Evolutionary conservation across 2,113 vertebrate genomes (phyloP).

Genomic region (Andinoacara biseriatus): DNA sequence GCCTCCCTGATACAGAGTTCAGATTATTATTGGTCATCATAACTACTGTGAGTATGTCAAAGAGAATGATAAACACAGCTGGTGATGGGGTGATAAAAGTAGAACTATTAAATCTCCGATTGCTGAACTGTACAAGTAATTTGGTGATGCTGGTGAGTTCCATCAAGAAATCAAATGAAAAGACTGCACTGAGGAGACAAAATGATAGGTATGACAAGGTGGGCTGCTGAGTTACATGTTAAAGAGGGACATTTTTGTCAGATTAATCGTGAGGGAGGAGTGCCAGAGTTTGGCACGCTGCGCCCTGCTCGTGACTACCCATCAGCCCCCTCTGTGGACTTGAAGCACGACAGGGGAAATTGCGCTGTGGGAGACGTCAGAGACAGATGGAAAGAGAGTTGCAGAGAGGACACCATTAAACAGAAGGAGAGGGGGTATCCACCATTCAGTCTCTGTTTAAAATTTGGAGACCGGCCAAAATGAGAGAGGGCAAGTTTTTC

Average conservation of each 20-base stretch:
- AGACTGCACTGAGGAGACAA: not conserved
- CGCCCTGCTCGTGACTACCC: constrained; percentile 76
- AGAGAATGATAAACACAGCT: not conserved
- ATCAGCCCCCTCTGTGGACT: constrained; percentile 64
- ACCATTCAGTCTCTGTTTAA: constrained; percentile 18
- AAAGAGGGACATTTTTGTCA: constrained; percentile 24
- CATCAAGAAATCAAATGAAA: constrained; percentile 19
- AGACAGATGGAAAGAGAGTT: constrained; percentile 52
- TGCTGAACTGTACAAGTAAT: not conserved
- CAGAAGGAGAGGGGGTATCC: not conserved
- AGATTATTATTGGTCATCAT: not conserved
- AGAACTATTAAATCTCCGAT: not conserved
- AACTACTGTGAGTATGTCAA: not conserved
- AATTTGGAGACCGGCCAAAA: constrained; percentile 17
- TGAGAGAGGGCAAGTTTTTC: not conserved
- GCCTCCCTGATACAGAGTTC: not conserved
- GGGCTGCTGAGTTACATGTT: constrained; percentile 34
- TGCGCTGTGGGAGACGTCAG: constrained; percentile 60
- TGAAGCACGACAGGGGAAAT: constrained; percentile 73
- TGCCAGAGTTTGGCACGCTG: constrained; percentile 64
- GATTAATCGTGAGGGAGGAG: constrained; percentile 62
- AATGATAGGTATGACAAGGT: constrained; percentile 30
- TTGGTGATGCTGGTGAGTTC: not conserved
- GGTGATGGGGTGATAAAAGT: not conserved
- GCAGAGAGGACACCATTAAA: constrained; percentile 47